Evolutionary conservation across 53 echinoderm and acorn worm genomes (phyloP), one percentile per base, ranked within the genome.

Genomic region (Henricia sp.): DNA sequence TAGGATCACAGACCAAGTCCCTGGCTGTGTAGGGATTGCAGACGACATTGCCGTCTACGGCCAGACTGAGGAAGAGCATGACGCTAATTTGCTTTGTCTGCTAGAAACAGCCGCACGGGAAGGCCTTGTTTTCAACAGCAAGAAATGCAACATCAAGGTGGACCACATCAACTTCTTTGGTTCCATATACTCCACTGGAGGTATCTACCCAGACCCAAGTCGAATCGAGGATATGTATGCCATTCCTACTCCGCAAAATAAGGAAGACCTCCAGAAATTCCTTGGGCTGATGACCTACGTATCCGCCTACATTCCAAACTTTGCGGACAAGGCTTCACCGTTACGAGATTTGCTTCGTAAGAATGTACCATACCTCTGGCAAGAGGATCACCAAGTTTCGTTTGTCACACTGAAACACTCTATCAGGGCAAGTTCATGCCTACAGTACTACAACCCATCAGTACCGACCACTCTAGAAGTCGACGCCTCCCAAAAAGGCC

Each of bases 211-310:
- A 0, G 88, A 93, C 48, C 88, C 93, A 1, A 57, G 21, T 0
- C 74, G 85, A 58, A 85, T 89, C 20, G 40, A 75, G 54, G 89
- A 84, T 25, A 74, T 89, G 27, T 46, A 66, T 9, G 50, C 68
- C 14, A 89, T 89, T 86, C 88, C 83, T 2, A 68, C 89, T 2
- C 94, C 94, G 0, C 91, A 89, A 34, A 59, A 87, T 68, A 94
- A 94, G 30, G 94, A 89, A 1, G 94, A 91, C 4, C 74, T 94
- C 12, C 89, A 83, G 29, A 55, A 89, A 37, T 91, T 75, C 56
- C 46, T 94, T 0, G 94, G 94, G 8, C 11, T 94, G 0, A 13
- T 89, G 0, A 88, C 21, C 35, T 91, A 48, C 38, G 21, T 88
- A 4, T 41, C 71, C 11, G 50, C 88, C 1, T 88, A 91, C 55